Evolutionary conservation across 2,797 vertebrate genomes (phyloP).

Genomic region (Chromobotia macracanthus): DNA sequence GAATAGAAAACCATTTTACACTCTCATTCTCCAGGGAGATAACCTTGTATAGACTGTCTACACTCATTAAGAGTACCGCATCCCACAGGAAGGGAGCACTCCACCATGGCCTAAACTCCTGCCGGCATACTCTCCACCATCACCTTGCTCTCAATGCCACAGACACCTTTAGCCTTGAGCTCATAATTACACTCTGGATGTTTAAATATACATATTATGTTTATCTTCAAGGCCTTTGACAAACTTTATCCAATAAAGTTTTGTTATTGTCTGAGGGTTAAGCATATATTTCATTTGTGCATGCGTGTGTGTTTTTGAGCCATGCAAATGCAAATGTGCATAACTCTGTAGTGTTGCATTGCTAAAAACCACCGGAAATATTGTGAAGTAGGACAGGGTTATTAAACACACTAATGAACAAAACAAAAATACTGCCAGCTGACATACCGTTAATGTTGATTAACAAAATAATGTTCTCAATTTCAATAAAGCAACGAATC

Average conservation of each 20-base stretch:
- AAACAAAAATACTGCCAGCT: no score
- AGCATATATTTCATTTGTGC: constrained; percentile 4
- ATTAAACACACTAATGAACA: no score
- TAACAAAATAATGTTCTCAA: no score
- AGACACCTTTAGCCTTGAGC: constrained; percentile 37
- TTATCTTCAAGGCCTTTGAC: constrained; percentile 21
- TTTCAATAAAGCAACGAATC: no score
- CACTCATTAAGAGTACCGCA: constrained; percentile 48
- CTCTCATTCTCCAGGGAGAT: constrained; percentile 45
- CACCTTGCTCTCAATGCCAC: constrained; percentile 31
- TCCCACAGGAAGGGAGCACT: constrained; percentile 15
- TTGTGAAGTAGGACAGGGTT: no score
- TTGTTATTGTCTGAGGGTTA: constrained; percentile 4
- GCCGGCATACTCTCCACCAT: constrained; percentile 22
- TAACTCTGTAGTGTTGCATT: no score
- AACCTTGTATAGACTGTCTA: constrained; percentile 57
- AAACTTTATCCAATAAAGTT: constrained; percentile 19
- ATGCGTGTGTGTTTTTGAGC: not conserved
- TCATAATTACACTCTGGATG: constrained; percentile 1
- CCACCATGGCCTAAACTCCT: constrained; percentile 4
- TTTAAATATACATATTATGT: not conserved
- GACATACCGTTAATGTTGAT: no score
- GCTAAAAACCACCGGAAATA: no score
- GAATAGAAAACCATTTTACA: constrained; percentile 55
- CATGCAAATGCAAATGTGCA: not conserved